Evolutionary conservation across 1,140 invertebrate genomes (phyloP).

Genomic region (Aphelinus certus): DNA sequence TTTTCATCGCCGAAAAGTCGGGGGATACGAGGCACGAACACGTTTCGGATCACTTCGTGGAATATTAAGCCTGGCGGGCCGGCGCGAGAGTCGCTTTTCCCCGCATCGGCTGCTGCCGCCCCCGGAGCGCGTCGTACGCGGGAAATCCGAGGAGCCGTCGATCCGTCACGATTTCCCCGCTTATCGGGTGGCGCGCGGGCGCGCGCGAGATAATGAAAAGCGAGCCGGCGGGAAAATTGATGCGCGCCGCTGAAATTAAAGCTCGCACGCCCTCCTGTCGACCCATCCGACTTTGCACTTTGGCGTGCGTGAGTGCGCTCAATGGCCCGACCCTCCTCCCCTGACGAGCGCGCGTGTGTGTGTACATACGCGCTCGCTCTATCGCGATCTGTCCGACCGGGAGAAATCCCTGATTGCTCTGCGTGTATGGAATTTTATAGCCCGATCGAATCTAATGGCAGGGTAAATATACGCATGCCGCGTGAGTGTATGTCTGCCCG

Average conservation of each 20-base stretch:
- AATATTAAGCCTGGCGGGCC: slow-evolving; percentile 43
- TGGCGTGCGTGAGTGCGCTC: too few relatives aligned
- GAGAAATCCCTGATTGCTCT: too few relatives aligned
- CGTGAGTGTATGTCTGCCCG: too few relatives aligned
- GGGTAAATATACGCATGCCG: too few relatives aligned
- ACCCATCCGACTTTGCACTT: slow-evolving; percentile 25
- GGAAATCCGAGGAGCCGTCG: slow-evolving; percentile 25
- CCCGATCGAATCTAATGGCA: too few relatives aligned
- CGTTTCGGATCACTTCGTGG: slow-evolving; percentile 34
- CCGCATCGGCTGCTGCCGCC: too few relatives aligned
- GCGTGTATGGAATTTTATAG: too few relatives aligned
- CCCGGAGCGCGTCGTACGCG: background rate
- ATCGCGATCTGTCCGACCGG: background rate
- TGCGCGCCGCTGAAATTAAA: slow-evolving; percentile 14
- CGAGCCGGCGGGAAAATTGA: slow-evolving; percentile 27
- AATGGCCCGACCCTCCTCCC: background rate
- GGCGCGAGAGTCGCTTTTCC: slow-evolving; percentile 20
- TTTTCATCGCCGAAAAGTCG: background rate
- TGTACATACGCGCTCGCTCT: background rate
- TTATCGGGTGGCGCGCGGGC: slow-evolving; percentile 37
- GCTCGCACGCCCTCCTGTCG: background rate
- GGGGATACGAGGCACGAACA: background rate
- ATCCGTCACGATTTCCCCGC: slow-evolving; percentile 51
- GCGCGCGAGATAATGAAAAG: slow-evolving; percentile 39
- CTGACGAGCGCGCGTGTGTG: background rate